Base-by-base conservation (phyloP, 2,888 invertebrate genomes). In the Melinaea menophilus region DNA sequence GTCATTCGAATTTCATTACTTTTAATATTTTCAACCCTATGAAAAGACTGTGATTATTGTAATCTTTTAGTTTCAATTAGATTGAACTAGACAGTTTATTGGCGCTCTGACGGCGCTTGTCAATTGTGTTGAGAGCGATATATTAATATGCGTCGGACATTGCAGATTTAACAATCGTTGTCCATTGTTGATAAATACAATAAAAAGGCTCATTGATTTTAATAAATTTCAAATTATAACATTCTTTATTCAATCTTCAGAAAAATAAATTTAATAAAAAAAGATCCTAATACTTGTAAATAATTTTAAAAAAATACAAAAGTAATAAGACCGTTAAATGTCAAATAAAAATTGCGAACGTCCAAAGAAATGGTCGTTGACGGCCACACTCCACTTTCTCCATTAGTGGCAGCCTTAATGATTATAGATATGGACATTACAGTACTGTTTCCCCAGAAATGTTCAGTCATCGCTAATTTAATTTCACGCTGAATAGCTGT, bases 371-470 rank as follows among this genome's bases (percentile, higher is more conserved):
- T 60, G 59, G 56, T 58, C 37, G 41, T 54, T 64, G 60, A 55
- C 54, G 55, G 61, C 46, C 61, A 56, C 58, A 64, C 55, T 65
- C 62, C 60, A 71, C 71, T 71, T 71, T 71, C 71, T 63, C 69
- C 68, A 61, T 60, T 60, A 56, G 62, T 66, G 63, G 57, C 70
- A 67, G 64, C 68, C 70, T 69, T 68, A 69, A 72, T 71, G 68
- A 69, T 62, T 65, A 65, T 66, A 56, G 59, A 61, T 61, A 63
- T 61, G 58, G 48, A 66, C 63, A 68, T 66, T 64, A 59, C 48
- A 58, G 65, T 66, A 62, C 64, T 69, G 64, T 67, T 59, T 54
- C 61, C 37, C 37, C 61, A 64, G 45, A 64, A 56, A 45, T 59
- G 59, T 56, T 65, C 58, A 48, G 57, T 65, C 67, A 67, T 63